Base-by-base conservation (phyloP, 2,113 vertebrate species). In the Austrofundulus limnaeus region DNA sequence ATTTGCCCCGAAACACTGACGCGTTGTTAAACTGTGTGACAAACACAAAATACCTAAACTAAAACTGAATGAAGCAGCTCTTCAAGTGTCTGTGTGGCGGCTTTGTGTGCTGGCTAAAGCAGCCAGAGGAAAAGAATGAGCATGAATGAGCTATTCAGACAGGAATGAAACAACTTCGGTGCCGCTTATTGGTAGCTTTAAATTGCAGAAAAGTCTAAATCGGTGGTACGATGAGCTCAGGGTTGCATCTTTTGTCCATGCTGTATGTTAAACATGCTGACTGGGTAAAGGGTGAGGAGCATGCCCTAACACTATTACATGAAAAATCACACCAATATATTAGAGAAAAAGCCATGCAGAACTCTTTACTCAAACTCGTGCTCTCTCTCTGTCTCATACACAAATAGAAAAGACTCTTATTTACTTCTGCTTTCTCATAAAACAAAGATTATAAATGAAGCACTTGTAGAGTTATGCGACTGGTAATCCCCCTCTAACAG, bases 381-480 rank as follows among this genome's bases (percentile, higher is more conserved):
- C 19, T 15, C 38, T 1, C 24, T 19, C 13, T 9, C 2, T 14
- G 39, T n/a, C 49, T 11, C 2, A 37, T 20, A 42, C 13, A 43
- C 57, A 61, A 15, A 42, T 16, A 16, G 50, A 34, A 14, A 23
- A 5, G 9, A 70, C 57, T 41, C 16, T 49, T 61, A 19, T 54
- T 80, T 43, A 77, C 78, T 82, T 86, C 81, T 66, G 47, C 31
- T 78, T 82, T 75, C 37, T 47, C 45, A 59, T 54, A 78, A 74
- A 67, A 69, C 41, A 43, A 21, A 57, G 6, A 60, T 37, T 4
- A 7, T 47, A 39, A 64, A 45, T 0, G 2, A 59, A 50, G n/a
- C 21, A 5, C 42, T 58, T 62, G 21, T 25, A 51, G 25, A 50
- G 39, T n/a, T 61, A 24, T 4, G n/a, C 31, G 9, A 63, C 48